These are phyloP conservation scores for Hyperoplus immaculatus DNA, from an alignment of 2,797 vertebrate genomes.

Conservation along the genomic window DNA sequence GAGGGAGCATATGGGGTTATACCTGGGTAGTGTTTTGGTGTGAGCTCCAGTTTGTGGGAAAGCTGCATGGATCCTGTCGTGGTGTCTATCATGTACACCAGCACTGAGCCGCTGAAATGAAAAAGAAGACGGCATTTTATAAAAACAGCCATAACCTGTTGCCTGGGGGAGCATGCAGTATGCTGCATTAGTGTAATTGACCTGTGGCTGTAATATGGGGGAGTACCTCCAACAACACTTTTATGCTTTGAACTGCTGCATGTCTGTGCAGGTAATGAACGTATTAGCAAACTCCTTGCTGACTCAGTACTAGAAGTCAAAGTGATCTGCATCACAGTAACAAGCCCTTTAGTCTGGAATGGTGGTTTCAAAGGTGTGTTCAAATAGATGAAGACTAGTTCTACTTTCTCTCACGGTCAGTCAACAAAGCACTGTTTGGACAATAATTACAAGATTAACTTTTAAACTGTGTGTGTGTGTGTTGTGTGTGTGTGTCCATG, in stretches of 20 bases:
- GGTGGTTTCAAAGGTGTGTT: background rate
- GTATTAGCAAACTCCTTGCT: background rate
- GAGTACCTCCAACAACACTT: background rate
- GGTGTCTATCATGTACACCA: conserved; percentile 96
- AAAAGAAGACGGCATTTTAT: conserved; percentile 14
- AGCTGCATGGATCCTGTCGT: conserved; percentile 97
- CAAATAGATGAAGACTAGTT: background rate
- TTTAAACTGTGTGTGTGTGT: background rate
- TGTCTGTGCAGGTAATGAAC: conserved; percentile 3
- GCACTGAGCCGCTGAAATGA: conserved; percentile 91
- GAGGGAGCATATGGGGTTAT: background rate
- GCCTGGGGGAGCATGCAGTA: background rate
- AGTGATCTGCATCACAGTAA: background rate
- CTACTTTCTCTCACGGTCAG: background rate
- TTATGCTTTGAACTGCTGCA: background rate
- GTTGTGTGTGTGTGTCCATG: too few species aligned
- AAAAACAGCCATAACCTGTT: background rate
- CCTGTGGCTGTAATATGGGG: background rate
- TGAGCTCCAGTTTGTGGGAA: conserved; percentile 97
- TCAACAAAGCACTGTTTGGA: background rate
- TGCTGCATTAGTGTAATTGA: background rate
- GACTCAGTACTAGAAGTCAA: background rate
- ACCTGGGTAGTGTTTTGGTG: conserved; percentile 96
- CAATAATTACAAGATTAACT: background rate
- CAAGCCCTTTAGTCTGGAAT: background rate